Base-by-base conservation (phyloP, 2,113 vertebrate species). In the Fulmarus glacialis region DNA sequence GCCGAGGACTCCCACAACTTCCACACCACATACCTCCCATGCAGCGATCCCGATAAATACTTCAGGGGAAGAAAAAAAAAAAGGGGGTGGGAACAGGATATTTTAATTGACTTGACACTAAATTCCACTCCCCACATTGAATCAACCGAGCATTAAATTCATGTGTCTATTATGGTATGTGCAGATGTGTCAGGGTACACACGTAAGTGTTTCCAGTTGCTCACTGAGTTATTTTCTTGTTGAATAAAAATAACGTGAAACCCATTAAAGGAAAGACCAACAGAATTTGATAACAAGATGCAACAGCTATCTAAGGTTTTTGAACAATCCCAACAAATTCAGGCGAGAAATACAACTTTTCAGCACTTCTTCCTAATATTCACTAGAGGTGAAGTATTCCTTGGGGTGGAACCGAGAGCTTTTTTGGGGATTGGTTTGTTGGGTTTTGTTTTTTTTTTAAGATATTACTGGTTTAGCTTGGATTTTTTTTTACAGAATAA, bases 81-180 rank as follows among this genome's bases (percentile, higher is more conserved):
- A 10, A 3, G 42, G 48, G 48, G 17, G 9, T 5, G 4, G 7
- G 89, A 97, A 97, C 93, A 97, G 97, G 91, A 95, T 97, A 97
- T 96, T 97, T 94, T 96, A 95, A 97, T 97, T 95, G 91, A 96
- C 82, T 89, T 95, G 92, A 97, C 96, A 96, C 94, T 89, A 88
- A 89, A 96, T 98, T 97, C 97, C 87, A 83, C 89, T 97, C 92
- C 89, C 92, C 9, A 14, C 85, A 3, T 75, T 93, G 95, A 96
- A 96, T 91, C 96, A 94, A 96, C 89, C 27, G 56, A 93, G 95
- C 95, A 96, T 96, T 95, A 95, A 94, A 96, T 96, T 97, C 95
- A 96, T 96, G 89, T 98, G 96, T 97, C 96, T 95, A 27, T 87
- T 96, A 91, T 42, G 95, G 95, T 80, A 92, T 87, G 94, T 55